phyloP scores from a whole-genome alignment of 2,797 vertebrate genomes.

The Parauchenoglanis ngamensis region DNA sequence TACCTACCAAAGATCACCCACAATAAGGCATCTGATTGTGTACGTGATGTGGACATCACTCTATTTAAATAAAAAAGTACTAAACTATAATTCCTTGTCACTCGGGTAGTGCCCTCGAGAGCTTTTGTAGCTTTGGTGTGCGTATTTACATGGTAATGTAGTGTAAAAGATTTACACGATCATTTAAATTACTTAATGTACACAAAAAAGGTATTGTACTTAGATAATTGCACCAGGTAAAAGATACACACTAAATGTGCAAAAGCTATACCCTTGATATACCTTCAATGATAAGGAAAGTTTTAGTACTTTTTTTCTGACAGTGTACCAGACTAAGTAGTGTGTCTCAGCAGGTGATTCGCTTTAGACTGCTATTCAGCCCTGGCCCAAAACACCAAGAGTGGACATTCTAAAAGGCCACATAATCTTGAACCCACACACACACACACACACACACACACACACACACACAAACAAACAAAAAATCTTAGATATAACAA shows the following conservation, averaged over 20 bases:
- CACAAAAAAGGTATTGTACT: background rate
- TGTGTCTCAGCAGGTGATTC: constrained; percentile 3
- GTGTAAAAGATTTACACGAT: background rate
- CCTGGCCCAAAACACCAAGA: constrained; percentile 26
- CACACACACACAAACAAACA: background rate
- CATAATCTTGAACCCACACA: background rate
- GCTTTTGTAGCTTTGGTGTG: background rate
- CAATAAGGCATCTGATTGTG: background rate
- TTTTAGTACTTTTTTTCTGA: background rate
- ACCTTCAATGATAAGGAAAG: background rate
- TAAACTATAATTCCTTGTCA: background rate
- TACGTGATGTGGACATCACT: background rate
- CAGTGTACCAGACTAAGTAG: background rate
- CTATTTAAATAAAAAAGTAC: background rate
- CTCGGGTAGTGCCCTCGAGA: background rate
- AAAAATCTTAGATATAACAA: background rate
- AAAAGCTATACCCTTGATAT: background rate
- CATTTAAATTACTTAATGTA: background rate
- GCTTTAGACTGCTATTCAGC: background rate
- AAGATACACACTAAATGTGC: background rate
- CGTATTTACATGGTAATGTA: background rate
- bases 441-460: background rate
- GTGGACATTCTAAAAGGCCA: background rate
- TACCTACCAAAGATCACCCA: constrained; percentile 64
- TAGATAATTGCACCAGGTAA: background rate